These are phyloP conservation scores for Tamias sibiricus DNA, from an alignment of 2,113 vertebrate species.

Conservation along the genomic window DNA sequence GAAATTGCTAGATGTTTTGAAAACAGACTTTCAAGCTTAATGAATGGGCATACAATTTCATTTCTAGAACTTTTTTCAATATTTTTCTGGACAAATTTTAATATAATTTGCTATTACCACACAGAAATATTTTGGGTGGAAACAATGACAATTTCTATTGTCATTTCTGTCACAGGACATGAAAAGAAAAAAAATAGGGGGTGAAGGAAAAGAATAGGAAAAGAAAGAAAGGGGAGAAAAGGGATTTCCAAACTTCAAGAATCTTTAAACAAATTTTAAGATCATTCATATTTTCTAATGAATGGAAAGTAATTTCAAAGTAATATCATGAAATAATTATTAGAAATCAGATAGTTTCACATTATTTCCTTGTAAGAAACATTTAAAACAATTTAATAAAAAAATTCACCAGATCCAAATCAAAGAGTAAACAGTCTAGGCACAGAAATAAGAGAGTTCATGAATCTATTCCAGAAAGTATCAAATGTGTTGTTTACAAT, in stretches of 20 bases:
- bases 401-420: background rate
- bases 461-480: background rate
- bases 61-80: background rate
- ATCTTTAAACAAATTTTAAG: background rate
- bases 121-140: slow-evolving; percentile 3
- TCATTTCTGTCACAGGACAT: background rate
- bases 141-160: background rate
- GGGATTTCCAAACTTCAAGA: background rate
- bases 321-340: background rate
- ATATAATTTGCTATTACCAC: background rate
- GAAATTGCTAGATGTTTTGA: background rate
- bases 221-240: background rate
- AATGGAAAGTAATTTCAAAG: background rate
- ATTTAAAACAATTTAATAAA: background rate
- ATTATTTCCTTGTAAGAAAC: background rate
- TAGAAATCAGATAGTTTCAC: background rate
- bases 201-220: background rate
- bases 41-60: background rate
- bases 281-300: background rate
- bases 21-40: background rate
- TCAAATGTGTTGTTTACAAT: background rate
- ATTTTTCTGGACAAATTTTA: background rate
- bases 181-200: background rate
- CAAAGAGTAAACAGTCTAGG: background rate
- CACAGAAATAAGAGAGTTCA: background rate